These are phyloP conservation scores for Gryon sp. DNA, from an alignment of 1,140 invertebrate genomes.

Conservation along the genomic window DNA sequence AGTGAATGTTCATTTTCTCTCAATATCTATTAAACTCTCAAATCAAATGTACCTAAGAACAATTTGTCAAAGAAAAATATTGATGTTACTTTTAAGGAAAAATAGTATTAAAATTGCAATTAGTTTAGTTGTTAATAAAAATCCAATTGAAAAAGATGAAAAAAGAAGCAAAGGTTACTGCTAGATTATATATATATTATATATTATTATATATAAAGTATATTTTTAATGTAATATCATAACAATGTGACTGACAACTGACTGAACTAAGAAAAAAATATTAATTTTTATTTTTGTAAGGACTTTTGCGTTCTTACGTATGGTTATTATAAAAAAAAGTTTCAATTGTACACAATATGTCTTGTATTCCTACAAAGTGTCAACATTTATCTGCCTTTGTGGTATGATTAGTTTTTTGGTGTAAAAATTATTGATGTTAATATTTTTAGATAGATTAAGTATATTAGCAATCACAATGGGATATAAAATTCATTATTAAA, in stretches of 20 bases:
- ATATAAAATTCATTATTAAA: slow-evolving; percentile 53
- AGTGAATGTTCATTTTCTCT: slow-evolving; percentile 25
- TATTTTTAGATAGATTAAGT: slow-evolving; percentile 56
- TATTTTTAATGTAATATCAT: slow-evolving; percentile 56
- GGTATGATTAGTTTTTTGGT: slow-evolving; percentile 59
- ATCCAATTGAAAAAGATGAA: not conserved
- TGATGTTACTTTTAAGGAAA: slow-evolving; percentile 37
- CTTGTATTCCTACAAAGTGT: slow-evolving; percentile 59
- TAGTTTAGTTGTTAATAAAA: slow-evolving; percentile 24
- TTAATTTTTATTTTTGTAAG: slow-evolving; percentile 59
- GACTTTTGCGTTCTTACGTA: slow-evolving; percentile 52
- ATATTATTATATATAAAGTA: no score
- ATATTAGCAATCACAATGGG: slow-evolving; percentile 46
- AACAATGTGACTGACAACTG: slow-evolving; percentile 54
- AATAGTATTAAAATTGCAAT: slow-evolving; percentile 2
- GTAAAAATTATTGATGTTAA: slow-evolving; percentile 59
- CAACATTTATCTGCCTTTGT: slow-evolving; percentile 53
- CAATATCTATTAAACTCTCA: slow-evolving; percentile 7
- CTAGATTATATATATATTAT: no score
- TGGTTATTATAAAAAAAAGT: slow-evolving; percentile 16
- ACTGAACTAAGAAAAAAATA: slow-evolving; percentile 53
- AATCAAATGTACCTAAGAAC: slow-evolving; percentile 25
- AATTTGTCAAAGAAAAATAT: slow-evolving; percentile 13
- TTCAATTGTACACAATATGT: slow-evolving; percentile 56
- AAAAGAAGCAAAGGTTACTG: slow-evolving; percentile 4